Evolutionary conservation across 1,140 invertebrate species (phyloP), one percentile per base, ranked within the genome.

Genomic region (Lineus longissimus): DNA sequence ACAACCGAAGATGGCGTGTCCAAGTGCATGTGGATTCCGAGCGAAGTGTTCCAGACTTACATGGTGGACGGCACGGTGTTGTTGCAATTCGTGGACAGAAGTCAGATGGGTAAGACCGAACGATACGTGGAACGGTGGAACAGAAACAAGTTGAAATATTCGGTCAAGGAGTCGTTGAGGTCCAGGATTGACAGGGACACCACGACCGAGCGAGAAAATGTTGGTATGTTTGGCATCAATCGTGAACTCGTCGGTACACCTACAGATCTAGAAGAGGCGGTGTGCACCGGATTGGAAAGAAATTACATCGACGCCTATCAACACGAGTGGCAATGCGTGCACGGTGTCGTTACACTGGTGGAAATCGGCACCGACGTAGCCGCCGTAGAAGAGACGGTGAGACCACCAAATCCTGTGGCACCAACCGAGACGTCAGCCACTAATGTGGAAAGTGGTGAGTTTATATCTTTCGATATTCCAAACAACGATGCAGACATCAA

Each of bases 281-380:
- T 51, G 6, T 51, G 47, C 25, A 23, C 47, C 19, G 47, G 47
- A 7, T 6, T n/a, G 47, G 25, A n/a, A 19, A 51, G 6, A n/a
- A 51, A n/a, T 4, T 51, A 51, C 47, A 51, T n/a, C 9, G 47
- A 51, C n/a, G 47, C 47, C n/a, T 51, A 51, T 51, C 19, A 51
- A 6, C 47, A 51, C 47, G n/a, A 7, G 6, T 51, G 47, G 47
- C 6, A 51, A 51, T 51, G 47, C n/a, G 25, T 51, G 9, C 6
- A 51, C 9, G 47, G 47, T 51, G 47, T 51, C 4, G 47, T 51
- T 7, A 51, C 47, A 6, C 25, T 51, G 47, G n/a, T n/a, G n/a
- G n/a, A 27, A 4, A n/a, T 51, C 47, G 47, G 47, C 4, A 51
- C 47, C 9, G 25, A 6, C 4, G 47, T 19, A 51, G 47, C 47